Base-by-base conservation (phyloP, 2,113 vertebrate genomes). In the Caranx melampygus region DNA sequence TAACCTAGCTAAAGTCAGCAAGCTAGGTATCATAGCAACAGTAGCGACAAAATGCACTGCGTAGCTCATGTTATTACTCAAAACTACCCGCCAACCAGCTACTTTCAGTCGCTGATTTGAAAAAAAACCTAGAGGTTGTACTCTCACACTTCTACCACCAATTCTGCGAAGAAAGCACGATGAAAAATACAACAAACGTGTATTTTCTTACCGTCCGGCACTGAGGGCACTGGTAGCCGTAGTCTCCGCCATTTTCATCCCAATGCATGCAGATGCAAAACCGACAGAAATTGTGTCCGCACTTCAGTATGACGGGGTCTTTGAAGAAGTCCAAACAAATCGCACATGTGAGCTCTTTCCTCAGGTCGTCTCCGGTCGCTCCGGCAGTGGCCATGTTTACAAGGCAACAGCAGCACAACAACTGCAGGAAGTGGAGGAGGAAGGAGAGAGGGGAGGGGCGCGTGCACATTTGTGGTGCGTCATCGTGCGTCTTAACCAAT, bases 241-340 rank as follows among this genome's bases (percentile, higher is more conserved):
- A 94, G 72, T 95, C 93, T 72, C 90, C 91, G 85, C 94, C 94
- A 87, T 95, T 95, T 88, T 95, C 94, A 58, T 95, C 93, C 95
- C 95, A 95, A 64, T 95, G 94, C 93, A 94, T 93, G 45, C 91
- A 90, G 78, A 95, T 95, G 49, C 95, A 95, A 45, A 91, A 89
- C 1, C 93, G 93, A 21, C 95, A 95, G 71, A 95, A 95, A 87
- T 94, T 95, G 42, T 95, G 95, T 0, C 95, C 94, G 63, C 95
- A 95, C 82, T 95, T 95, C 31, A 95, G 77, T 49, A 95, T 95
- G 5, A 95, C 95, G 0, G 95, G 93, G 42, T 95, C 94, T 26
- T 94, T 92, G 76, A 93, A 95, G 44, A 87, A 90, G 62, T 95
- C 95, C 80, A 95, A 70, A 70, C 95, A 95, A 71, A 95, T 95